Base-by-base conservation (phyloP, 2,888 invertebrate species). In the Arctia plantaginis region DNA sequence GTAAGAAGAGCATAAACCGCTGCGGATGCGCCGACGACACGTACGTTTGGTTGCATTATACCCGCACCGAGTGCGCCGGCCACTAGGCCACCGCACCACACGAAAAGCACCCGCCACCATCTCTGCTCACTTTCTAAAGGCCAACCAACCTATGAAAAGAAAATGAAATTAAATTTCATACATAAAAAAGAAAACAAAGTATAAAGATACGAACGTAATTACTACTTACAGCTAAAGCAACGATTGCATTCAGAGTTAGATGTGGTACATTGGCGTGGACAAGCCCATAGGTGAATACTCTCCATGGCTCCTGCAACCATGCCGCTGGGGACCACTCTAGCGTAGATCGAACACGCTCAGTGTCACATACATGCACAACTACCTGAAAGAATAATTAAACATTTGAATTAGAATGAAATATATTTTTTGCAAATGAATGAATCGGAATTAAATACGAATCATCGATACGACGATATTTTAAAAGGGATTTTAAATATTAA, bases 1-100 rank as follows among this genome's bases (percentile, higher is more conserved):
- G 98, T 97, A 78, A 99, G 96, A 81, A 99, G 94, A 39, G 98
- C 98, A 92, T 99, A 99, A 73, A 99, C 98, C 13, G 99, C 99
- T 1, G 98, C 99, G 0, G 98, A 98, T 59, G 99, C 98, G 33
- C 99, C 99, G 69, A 98, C 97, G 83, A 99, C 96, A 86, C 97
- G 97, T 77, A 98, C 97, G 77, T 95, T 95, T 41, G 98, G 98
- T 90, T 98, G 97, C 87, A 98, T 96, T 74, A 97, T 97, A 41
- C 97, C 97, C 1, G 98, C 97, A 66, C 97, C 98, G 77, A 98
- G 93, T 51, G 98, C 97, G 80, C 98, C 98, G 70, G 97, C 97
- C 66, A 97, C 93, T 80, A 98, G 98, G 35, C 98, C 98, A 18
- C 97, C 96, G 81, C 97, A 88, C 95, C 99, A 99, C 81, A 98